These are phyloP conservation scores for Brachymystax lenok DNA, from an alignment of 2,797 vertebrate genomes.

Conservation along the genomic window DNA sequence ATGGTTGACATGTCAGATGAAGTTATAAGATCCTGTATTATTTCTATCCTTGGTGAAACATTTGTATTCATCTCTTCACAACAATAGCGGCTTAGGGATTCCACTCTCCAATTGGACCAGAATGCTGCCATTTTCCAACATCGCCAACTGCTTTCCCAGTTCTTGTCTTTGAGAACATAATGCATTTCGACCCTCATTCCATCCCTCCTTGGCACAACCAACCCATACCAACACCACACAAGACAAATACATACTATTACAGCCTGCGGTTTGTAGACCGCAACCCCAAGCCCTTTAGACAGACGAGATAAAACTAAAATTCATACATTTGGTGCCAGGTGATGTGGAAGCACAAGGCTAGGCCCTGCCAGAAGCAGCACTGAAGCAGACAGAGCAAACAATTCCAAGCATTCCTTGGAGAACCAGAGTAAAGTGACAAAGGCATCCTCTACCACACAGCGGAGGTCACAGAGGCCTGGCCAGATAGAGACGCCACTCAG, in stretches of 20 bases:
- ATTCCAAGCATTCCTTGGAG: slow-evolving; percentile 65
- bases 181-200: not conserved
- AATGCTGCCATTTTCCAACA: slow-evolving; percentile 10
- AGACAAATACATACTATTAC: slow-evolving; percentile 35
- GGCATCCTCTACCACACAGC: slow-evolving; percentile 42
- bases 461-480: slow-evolving; percentile 28
- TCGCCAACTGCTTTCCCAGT: slow-evolving; percentile 46
- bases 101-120: slow-evolving; percentile 17
- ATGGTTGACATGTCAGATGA: slow-evolving; percentile 32
- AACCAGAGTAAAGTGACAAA: slow-evolving; percentile 55
- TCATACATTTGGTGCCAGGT: slow-evolving; percentile 22
- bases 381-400: slow-evolving; percentile 66
- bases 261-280: slow-evolving; percentile 18
- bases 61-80: slow-evolving; percentile 48
- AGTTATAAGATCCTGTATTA: slow-evolving; percentile 53
- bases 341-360: slow-evolving; percentile 2
- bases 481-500: not conserved
- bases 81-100: slow-evolving; percentile 26
- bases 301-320: slow-evolving; percentile 32
- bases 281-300: slow-evolving; percentile 19
- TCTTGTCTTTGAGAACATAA: slow-evolving; percentile 36
- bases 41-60: slow-evolving; percentile 51
- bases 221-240: slow-evolving; percentile 23
- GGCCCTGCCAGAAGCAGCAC: slow-evolving; percentile 16
- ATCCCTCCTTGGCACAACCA: not conserved